A percentile compares a stretch with the other conserved stretches of the same genome.
phyloP scores from a whole-genome alignment of 2,888 invertebrate species.

The Imbricaverruca yamaguchii region DNA sequence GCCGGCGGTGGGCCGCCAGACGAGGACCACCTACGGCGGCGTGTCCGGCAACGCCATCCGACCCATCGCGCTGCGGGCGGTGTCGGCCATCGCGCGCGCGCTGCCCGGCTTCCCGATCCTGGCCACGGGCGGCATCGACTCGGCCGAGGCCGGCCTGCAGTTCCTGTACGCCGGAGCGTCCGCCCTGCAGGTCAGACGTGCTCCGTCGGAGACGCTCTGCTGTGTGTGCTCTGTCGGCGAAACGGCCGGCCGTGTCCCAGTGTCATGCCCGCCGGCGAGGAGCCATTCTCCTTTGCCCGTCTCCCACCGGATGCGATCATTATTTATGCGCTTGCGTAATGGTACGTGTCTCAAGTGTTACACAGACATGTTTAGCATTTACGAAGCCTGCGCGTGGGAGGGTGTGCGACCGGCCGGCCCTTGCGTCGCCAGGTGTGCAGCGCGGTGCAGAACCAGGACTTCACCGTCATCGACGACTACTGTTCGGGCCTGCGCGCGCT shows the following conservation, averaged over 20 bases:
- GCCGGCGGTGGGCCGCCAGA: slow-evolving; percentile 76
- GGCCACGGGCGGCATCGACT: slow-evolving; percentile 95
- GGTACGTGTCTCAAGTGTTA: no score
- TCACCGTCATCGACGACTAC: slow-evolving; percentile 92
- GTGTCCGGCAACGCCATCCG: slow-evolving; percentile 90
- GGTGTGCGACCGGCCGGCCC: no score
- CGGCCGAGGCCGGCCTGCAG: slow-evolving; percentile 90
- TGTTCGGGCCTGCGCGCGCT: slow-evolving; percentile 72
- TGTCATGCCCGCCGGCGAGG: no score
- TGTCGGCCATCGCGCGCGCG: slow-evolving; percentile 75
- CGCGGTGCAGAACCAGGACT: slow-evolving; percentile 97
- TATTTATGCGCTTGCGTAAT: no score
- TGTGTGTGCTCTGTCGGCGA: no score
- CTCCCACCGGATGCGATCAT: no score
- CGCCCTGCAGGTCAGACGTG: slow-evolving; percentile 64
- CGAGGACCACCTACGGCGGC: slow-evolving; percentile 86
- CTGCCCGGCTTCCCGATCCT: slow-evolving; percentile 85
- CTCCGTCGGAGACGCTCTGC: no score
- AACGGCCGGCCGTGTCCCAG: no score
- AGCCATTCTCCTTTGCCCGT: no score
- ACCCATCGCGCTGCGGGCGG: slow-evolving; percentile 85
- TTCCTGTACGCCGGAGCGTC: slow-evolving; percentile 89
- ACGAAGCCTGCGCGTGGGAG: no score
- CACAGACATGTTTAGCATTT: no score
- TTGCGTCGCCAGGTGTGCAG: slow-evolving; percentile 68